A percentile compares a stretch with the other conserved stretches of the same genome.
Conservation (phyloP, 2,797 vertebrate genomes). For the Sparus aurata region DNA sequence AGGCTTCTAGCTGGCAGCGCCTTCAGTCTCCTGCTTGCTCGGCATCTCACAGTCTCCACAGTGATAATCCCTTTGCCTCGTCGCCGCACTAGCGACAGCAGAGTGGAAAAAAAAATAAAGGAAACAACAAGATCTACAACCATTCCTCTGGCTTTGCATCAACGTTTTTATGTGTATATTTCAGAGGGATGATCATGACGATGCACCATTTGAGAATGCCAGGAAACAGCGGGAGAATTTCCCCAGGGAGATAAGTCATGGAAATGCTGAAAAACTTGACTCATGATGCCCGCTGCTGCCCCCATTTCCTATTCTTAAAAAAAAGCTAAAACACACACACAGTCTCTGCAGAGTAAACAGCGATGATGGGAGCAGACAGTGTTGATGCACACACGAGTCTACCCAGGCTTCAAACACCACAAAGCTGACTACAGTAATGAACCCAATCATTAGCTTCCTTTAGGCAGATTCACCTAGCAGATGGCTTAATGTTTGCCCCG, state of each 20-base stretch:
- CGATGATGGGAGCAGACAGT: conserved; percentile 34
- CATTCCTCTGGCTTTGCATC: conserved; percentile 1
- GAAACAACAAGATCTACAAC: conserved; percentile 1
- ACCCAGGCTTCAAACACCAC: conserved; percentile 18
- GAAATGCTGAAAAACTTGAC: conserved; percentile 39
- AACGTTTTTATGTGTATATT: neutral
- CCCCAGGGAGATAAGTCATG: conserved; percentile 40
- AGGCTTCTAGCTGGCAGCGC: conserved; percentile 61
- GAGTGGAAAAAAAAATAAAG: conserved; percentile 23
- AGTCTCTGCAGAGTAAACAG: conserved; percentile 43
- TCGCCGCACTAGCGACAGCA: neutral
- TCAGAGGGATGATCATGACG: neutral
- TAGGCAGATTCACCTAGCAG: conserved; percentile 44
- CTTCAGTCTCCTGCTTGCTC: conserved; percentile 56
- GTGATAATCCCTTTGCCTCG: conserved; percentile 53
- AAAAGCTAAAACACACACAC: conserved; percentile 33
- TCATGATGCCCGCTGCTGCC: conserved; percentile 27
- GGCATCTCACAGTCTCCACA: conserved; percentile 44
- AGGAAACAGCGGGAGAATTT: conserved; percentile 6
- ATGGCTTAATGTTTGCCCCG: conserved; percentile 35
- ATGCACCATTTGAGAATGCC: conserved; percentile 11
- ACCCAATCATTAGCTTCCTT: conserved; percentile 44
- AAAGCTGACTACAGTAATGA: conserved; percentile 47
- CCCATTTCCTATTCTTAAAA: conserved; percentile 31
- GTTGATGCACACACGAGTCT: conserved; percentile 19